Percentiles rank a stretch among this genome's conserved stretches.
These are phyloP conservation scores for Diachasmimorpha longicaudata DNA, from an alignment of 1,140 invertebrate species.

Conservation along the genomic window DNA sequence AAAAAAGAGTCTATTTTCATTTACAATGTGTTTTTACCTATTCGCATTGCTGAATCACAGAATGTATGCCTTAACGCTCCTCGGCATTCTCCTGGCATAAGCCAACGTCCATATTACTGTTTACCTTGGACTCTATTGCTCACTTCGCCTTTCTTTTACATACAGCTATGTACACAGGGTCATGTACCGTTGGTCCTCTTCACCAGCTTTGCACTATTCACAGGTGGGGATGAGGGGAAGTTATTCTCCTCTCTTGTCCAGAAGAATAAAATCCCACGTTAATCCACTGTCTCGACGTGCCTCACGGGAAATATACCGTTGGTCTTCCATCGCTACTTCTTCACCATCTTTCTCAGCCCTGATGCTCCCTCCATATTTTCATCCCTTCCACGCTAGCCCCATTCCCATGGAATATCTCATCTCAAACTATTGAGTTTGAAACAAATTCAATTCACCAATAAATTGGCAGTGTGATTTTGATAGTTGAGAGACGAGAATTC, in stretches of 20 bases:
- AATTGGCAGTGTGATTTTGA: neutral
- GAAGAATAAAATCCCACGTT: conserved; percentile 3
- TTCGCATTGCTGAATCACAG: neutral
- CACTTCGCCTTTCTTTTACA: neutral
- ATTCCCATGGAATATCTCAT: neutral
- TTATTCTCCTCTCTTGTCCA: neutral
- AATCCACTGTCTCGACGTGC: conserved; percentile 6
- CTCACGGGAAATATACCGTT: conserved; percentile 9
- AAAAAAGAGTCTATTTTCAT: neutral
- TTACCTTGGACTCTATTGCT: conserved; percentile 34
- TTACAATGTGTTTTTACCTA: neutral
- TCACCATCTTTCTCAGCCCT: neutral
- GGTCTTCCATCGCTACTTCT: neutral
- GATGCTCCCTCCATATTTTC: neutral
- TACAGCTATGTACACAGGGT: neutral
- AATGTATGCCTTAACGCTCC: neutral
- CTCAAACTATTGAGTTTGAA: neutral
- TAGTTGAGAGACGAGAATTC: neutral
- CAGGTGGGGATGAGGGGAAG: neutral
- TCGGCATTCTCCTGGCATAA: neutral
- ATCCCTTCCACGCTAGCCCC: too few species aligned
- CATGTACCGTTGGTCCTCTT: neutral
- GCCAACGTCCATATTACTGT: conserved; percentile 38
- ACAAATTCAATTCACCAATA: neutral
- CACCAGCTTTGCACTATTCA: neutral